Percentiles rank a stretch among this genome's conserved stretches.
Evolutionary conservation across 2,888 invertebrate species (phyloP).

Genomic region (Seira sanloemensis): DNA sequence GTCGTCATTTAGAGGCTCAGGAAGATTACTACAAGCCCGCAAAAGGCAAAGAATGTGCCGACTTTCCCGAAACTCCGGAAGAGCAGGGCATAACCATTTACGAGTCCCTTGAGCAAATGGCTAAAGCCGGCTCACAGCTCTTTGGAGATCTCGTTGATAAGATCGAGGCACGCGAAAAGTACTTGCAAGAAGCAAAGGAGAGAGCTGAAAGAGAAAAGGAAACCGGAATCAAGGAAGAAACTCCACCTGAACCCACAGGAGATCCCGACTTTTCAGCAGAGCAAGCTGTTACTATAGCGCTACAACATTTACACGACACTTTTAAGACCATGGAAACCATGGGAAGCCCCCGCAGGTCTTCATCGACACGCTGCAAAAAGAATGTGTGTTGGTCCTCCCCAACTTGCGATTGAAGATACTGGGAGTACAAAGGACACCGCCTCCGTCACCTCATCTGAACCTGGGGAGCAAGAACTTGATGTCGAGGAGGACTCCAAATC

Average conservation of each 20-base stretch:
- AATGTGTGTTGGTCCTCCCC: constrained; percentile 1
- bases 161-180: constrained; percentile 39
- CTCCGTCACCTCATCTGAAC: constrained; percentile 32
- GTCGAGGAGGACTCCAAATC: constrained; percentile 48
- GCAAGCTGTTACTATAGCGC: constrained; percentile 58
- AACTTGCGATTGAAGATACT: constrained; percentile 31
- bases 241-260: not conserved
- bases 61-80: constrained; percentile 47
- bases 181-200: constrained; percentile 23
- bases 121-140: constrained; percentile 55
- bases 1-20: constrained; percentile 63
- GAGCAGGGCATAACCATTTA: constrained; percentile 58
- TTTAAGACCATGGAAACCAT: constrained; percentile 66
- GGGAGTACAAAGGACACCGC: constrained; percentile 36
- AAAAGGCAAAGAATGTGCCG: constrained; percentile 56
- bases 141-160: constrained; percentile 54
- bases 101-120: constrained; percentile 67
- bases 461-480: constrained; percentile 50
- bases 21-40: constrained; percentile 65
- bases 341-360: constrained; percentile 60
- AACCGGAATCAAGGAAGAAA: constrained; percentile 21
- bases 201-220: constrained; percentile 27
- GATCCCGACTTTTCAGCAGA: constrained; percentile 48
- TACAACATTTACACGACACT: constrained; percentile 63
- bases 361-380: constrained; percentile 47